Base-by-base conservation (phyloP, 2,888 invertebrate species). In the Phyllotreta striolata region DNA sequence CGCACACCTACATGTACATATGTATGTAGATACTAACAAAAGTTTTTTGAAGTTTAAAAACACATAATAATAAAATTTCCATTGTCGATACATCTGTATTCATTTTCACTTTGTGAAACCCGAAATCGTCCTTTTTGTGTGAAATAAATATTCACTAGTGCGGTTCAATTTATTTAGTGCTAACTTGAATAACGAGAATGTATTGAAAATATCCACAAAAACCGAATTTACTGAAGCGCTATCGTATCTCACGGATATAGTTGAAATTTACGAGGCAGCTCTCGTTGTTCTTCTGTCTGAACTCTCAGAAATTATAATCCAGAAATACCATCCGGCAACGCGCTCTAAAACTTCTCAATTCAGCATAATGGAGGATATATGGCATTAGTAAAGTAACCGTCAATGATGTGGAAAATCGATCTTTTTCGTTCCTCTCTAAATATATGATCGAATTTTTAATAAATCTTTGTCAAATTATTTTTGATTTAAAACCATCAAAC, bases 351-450 rank as follows among this genome's bases (percentile, higher is more conserved):
- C 9, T 51, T 51, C 37, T 51, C 51, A 51, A 35, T 37, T 51
- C 51, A 35, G 51, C 51, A 51, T 51, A 51, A 51, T 51, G 51
- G 51, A 51, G 37, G 12, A 51, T 51, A 51, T 51, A 51, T 51
- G 12, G 51, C 51, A 37, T 51, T 51, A 51, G 35, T 51, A 35
- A 51, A 35, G 37, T 51, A 51, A 6, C 51, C 37, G 37, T 51
- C 51, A 51, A 51, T 51, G 51, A 51, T 51, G 37, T 51, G 51
- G 51, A 51, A 47, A 51, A 51, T 51, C 10, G 51, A 34, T 51
- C 51, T 37, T 10, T 12, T 37, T 37, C 51, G 10, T 35, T 35
- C 10, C 6, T 5, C 37, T 51, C 37, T 14, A 51, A 51, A 51
- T 24, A 47, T 34, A 13, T 13, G 13, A 47, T 47, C 34, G 13